These are phyloP conservation scores for Thomomys bottae DNA, from an alignment of 2,113 vertebrate species.

Conservation along the genomic window DNA sequence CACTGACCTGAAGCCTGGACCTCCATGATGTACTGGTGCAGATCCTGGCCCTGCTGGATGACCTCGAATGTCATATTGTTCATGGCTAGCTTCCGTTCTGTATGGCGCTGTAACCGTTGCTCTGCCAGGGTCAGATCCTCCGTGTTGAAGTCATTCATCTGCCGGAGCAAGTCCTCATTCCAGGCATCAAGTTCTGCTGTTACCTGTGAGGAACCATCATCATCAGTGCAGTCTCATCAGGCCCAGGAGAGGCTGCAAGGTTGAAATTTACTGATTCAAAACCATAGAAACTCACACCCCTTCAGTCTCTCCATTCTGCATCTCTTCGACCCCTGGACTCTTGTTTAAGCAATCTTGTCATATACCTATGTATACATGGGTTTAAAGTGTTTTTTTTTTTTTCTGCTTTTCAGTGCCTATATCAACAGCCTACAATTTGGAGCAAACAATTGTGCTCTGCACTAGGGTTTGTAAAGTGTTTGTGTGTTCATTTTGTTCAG, in stretches of 20 bases:
- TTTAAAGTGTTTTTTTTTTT: background rate
- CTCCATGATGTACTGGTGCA: slow-evolving; percentile 99
- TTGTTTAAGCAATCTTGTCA: background rate
- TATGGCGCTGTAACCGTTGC: slow-evolving; percentile 95
- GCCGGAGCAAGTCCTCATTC: slow-evolving; percentile 96
- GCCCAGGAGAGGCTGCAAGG: background rate
- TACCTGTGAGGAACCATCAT: slow-evolving; percentile 86
- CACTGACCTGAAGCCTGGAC: slow-evolving; percentile 96
- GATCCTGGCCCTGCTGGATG: slow-evolving; percentile 98
- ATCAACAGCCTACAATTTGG: background rate
- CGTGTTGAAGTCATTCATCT: slow-evolving; percentile 95
- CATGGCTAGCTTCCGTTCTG: slow-evolving; percentile 96
- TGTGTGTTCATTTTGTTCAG: background rate
- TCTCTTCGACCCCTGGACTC: background rate
- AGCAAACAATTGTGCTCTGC: background rate
- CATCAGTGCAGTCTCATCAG: background rate
- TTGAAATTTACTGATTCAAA: background rate
- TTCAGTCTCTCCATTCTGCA: background rate
- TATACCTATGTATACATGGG: background rate
- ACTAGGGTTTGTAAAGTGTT: background rate
- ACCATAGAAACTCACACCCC: background rate
- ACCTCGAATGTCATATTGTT: slow-evolving; percentile 99
- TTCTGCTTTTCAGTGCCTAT: background rate
- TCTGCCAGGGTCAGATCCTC: slow-evolving; percentile 95
- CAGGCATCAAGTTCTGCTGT: slow-evolving; percentile 96